A percentile compares a stretch with the other conserved stretches of the same genome.
phyloP scores from a whole-genome alignment of 2,113 vertebrate species.

The Syngnathus floridae region DNA sequence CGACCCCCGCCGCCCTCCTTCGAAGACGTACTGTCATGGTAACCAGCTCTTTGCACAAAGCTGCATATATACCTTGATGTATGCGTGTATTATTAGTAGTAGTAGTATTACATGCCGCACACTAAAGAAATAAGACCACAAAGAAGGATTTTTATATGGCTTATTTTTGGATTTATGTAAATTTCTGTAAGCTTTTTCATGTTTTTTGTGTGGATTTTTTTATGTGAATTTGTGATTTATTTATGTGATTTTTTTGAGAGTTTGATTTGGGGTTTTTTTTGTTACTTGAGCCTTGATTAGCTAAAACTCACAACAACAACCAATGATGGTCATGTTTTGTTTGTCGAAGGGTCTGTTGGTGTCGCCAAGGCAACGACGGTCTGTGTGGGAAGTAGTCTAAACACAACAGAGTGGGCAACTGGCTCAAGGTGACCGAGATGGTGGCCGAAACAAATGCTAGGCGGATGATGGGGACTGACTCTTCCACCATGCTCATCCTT shows the following conservation, averaged over 20 bases:
- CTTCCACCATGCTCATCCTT: constrained; percentile 35
- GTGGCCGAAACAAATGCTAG: background rate
- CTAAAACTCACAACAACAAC: background rate
- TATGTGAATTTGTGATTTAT: no score
- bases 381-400: constrained; percentile 69
- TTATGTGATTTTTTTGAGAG: no score
- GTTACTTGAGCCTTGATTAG: no score
- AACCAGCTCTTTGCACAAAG: constrained; percentile 40
- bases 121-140: no score
- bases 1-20: constrained; percentile 32
- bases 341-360: constrained; percentile 5
- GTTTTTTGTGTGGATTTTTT: no score
- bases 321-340: constrained; percentile 17
- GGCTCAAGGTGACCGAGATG: constrained; percentile 62
- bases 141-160: no score
- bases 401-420: constrained; percentile 56
- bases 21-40: constrained; percentile 67
- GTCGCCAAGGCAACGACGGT: constrained; percentile 46
- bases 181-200: no score
- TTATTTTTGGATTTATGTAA: no score
- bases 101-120: no score
- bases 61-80: no score
- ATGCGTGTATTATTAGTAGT: no score
- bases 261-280: background rate
- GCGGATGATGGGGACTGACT: background rate